Evolutionary conservation across 2,113 vertebrate species (phyloP).

Genomic region (Cheilinus undulatus): DNA sequence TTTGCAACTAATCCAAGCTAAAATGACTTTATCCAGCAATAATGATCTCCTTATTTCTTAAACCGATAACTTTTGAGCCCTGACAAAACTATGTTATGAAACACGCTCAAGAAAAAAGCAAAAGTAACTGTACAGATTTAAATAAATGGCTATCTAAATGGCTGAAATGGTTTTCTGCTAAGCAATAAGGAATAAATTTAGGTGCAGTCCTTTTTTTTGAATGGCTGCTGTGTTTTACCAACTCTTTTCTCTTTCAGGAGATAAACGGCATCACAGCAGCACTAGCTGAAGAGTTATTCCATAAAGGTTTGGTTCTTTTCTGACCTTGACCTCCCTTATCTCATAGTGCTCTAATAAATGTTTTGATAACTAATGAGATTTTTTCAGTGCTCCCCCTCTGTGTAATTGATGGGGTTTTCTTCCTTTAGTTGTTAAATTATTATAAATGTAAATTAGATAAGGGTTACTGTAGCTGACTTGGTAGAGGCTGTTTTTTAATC

Average conservation of each 20-base stretch:
- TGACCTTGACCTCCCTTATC: constrained; percentile 6
- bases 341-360: neutral
- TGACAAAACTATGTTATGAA: too few species aligned
- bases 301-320: constrained; percentile 87
- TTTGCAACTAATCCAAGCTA: neutral
- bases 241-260: constrained; percentile 83
- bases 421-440: too few species aligned
- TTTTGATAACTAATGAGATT: neutral
- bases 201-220: neutral
- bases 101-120: too few species aligned
- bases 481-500: too few species aligned
- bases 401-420: too few species aligned
- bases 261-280: constrained; percentile 94
- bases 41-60: too few species aligned
- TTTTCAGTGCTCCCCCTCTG: neutral
- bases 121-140: too few species aligned
- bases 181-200: too few species aligned
- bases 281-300: constrained; percentile 93
- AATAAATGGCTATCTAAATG: too few species aligned
- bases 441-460: too few species aligned
- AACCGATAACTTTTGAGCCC: neutral
- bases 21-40: neutral
- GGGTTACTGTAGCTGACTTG: too few species aligned
- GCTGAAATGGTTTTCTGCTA: too few species aligned
- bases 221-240: neutral